Conservation (phyloP, 2,888 invertebrate species). For the Archips crataeganus region DNA sequence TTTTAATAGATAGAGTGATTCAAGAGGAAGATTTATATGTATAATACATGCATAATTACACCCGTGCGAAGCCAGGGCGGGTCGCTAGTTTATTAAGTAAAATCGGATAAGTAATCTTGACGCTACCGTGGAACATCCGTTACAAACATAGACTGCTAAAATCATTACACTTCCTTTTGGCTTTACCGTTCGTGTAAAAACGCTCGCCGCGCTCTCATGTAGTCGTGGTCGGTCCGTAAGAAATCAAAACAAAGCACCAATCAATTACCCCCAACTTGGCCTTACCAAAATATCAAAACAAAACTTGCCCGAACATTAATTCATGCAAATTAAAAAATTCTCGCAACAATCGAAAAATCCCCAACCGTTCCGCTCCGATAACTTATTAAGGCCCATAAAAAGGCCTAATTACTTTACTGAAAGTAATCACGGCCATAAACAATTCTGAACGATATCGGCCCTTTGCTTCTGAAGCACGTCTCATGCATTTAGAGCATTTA, state of each 20-base stretch:
- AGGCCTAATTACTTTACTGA: constrained; percentile 38
- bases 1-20: no score
- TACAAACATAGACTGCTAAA: no score
- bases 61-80: no score
- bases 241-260: background rate
- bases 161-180: no score
- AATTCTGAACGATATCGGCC: constrained; percentile 39
- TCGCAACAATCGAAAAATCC: constrained; percentile 15
- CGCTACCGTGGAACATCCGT: no score
- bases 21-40: no score
- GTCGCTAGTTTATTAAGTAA: no score
- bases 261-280: background rate
- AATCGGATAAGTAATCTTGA: no score
- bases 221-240: background rate
- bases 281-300: background rate
- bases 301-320: constrained; percentile 18
- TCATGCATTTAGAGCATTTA: constrained; percentile 45
- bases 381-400: constrained; percentile 39
- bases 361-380: constrained; percentile 16
- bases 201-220: no score
- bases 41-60: no score
- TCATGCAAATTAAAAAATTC: constrained; percentile 19
- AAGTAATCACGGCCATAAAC: constrained; percentile 41
- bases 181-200: no score
- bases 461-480: constrained; percentile 42